Conservation (phyloP, 2,797 vertebrate species). For the Steatocranus sp. region DNA sequence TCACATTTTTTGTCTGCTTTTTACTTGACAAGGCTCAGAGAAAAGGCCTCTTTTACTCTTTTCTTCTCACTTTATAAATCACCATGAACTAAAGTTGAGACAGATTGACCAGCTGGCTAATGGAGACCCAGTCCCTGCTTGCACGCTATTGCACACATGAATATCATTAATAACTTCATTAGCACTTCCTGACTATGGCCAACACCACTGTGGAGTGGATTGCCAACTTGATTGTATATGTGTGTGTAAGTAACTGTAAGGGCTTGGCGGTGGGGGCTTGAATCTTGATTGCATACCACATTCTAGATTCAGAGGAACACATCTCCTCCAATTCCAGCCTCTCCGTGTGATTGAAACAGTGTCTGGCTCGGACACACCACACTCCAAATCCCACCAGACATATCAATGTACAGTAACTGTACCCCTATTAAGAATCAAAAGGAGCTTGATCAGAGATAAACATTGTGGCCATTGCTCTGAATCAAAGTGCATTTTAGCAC, state of each 20-base stretch:
- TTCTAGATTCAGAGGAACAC: conserved; percentile 57
- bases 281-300: conserved; percentile 58
- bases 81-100: conserved; percentile 33
- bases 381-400: conserved; percentile 41
- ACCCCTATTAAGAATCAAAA: conserved; percentile 43
- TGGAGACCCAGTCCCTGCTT: conserved; percentile 30
- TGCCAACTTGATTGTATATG: conserved; percentile 31
- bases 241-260: conserved; percentile 3
- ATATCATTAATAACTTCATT: conserved; percentile 74
- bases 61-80: conserved; percentile 32
- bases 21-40: background rate
- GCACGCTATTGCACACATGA: conserved; percentile 59
- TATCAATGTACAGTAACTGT: conserved; percentile 50
- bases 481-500: conserved; percentile 39
- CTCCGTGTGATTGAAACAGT: conserved; percentile 57
- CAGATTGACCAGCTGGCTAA: conserved; percentile 55
- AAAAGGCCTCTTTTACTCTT: conserved; percentile 1
- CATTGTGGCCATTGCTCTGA: conserved; percentile 13
- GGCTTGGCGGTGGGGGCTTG: background rate
- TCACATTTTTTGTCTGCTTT: background rate
- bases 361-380: conserved; percentile 40
- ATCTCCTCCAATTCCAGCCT: conserved; percentile 62
- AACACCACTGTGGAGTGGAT: conserved; percentile 34
- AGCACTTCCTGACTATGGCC: conserved; percentile 57
- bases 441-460: conserved; percentile 58